phyloP scores from a whole-genome alignment of 2,797 vertebrate genomes.

The Varecia variegata region DNA sequence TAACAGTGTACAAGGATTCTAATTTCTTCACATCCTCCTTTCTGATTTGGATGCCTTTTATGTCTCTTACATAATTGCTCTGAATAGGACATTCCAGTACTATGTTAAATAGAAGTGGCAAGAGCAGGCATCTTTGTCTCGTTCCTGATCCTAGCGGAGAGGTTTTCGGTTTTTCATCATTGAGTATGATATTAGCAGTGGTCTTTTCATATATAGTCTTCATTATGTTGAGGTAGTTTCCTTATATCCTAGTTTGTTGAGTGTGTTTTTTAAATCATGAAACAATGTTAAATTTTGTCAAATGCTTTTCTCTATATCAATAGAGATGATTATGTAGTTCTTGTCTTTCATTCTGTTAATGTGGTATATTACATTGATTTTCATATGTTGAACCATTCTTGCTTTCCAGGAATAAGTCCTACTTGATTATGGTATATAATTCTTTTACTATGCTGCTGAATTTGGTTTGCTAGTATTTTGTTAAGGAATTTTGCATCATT shows the following conservation, averaged over 20 bases:
- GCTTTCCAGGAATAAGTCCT: not conserved
- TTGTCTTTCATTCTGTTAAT: not conserved
- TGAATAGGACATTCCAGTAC: not conserved
- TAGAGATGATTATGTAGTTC: not conserved
- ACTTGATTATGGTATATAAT: not conserved
- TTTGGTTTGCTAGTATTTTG: not conserved
- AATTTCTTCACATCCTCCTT: not conserved
- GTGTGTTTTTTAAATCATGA: not conserved
- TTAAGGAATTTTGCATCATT: not conserved
- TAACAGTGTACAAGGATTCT: not conserved
- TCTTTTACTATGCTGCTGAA: not conserved
- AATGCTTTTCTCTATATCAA: not conserved
- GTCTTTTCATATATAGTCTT: not conserved
- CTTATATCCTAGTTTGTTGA: not conserved
- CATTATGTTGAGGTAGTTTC: not conserved
- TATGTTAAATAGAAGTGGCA: not conserved
- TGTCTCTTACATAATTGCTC: not conserved
- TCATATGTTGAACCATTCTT: not conserved
- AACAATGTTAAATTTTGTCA: not conserved
- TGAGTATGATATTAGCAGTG: not conserved
- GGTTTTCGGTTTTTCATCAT: not conserved
- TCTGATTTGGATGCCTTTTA: not conserved
- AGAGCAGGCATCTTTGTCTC: not conserved
- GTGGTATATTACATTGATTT: not conserved
- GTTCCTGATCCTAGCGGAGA: not conserved